A percentile compares a stretch with the other conserved stretches of the same genome.
phyloP scores from a whole-genome alignment of 2,113 vertebrate species.

The Clarias gariepinus region DNA sequence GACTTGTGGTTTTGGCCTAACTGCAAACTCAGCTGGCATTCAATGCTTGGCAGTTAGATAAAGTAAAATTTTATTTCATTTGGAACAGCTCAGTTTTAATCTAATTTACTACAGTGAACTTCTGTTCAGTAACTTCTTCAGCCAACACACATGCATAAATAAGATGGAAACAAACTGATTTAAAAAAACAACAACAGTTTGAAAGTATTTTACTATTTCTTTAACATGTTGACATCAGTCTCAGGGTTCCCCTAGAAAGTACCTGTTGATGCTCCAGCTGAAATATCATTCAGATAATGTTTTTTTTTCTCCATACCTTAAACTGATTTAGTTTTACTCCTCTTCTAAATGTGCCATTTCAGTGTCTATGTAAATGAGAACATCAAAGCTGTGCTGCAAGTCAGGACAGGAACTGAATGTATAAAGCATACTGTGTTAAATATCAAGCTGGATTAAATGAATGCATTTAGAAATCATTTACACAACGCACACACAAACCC shows the following conservation, averaged over 20 bases:
- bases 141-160: background rate
- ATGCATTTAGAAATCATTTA: background rate
- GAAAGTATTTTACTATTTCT: background rate
- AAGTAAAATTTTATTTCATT: constrained; percentile 7
- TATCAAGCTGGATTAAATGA: background rate
- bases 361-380: no score
- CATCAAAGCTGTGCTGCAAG: no score
- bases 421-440: no score
- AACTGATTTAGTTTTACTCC: no score
- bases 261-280: no score
- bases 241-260: no score
- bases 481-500: background rate
- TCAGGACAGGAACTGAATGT: no score
- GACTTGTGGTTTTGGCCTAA: background rate
- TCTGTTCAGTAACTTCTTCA: background rate
- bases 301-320: no score
- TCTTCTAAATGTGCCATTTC: no score
- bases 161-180: background rate
- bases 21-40: background rate
- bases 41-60: background rate
- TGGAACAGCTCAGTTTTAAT: background rate
- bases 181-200: background rate
- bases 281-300: no score
- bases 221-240: no score
- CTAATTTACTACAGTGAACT: background rate